Percentiles rank a stretch among this genome's conserved stretches.
phyloP scores from a whole-genome alignment of 1,140 invertebrate genomes.

The Mylabris phalerata region DNA sequence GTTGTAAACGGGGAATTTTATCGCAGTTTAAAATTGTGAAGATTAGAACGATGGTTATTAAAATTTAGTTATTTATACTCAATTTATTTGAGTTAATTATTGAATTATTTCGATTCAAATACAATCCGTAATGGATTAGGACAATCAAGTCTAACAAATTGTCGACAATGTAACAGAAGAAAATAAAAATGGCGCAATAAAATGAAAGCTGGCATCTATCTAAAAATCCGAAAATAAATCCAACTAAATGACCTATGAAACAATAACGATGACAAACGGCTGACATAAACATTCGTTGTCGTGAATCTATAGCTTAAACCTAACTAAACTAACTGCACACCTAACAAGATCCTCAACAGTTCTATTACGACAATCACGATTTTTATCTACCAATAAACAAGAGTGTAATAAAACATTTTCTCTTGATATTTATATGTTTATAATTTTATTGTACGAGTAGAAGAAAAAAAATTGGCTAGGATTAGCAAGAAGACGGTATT shows the following conservation, averaged over 20 bases:
- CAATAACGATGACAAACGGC: slow-evolving; percentile 16
- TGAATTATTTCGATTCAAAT: no score
- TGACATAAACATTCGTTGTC: slow-evolving; percentile 6
- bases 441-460: no score
- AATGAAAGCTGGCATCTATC: slow-evolving; percentile 11
- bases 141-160: not conserved
- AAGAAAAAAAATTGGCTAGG: slow-evolving; percentile 11
- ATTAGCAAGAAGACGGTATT: not conserved
- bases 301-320: not conserved
- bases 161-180: slow-evolving; percentile 3
- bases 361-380: not conserved
- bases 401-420: no score
- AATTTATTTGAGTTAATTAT: no score
- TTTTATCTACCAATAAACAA: not conserved
- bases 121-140: no score
- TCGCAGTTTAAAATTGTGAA: no score
- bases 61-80: no score
- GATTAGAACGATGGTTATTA: no score
- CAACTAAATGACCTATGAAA: slow-evolving; percentile 13
- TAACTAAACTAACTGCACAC: slow-evolving; percentile 3
- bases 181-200: slow-evolving; percentile 5
- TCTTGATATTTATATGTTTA: no score
- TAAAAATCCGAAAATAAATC: slow-evolving; percentile 11
- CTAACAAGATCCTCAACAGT: not conserved
- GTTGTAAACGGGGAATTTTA: no score